Percentiles rank a stretch among this genome's conserved stretches.
Conservation (phyloP, 1,140 invertebrate genomes). For the Papilio xuthus region DNA sequence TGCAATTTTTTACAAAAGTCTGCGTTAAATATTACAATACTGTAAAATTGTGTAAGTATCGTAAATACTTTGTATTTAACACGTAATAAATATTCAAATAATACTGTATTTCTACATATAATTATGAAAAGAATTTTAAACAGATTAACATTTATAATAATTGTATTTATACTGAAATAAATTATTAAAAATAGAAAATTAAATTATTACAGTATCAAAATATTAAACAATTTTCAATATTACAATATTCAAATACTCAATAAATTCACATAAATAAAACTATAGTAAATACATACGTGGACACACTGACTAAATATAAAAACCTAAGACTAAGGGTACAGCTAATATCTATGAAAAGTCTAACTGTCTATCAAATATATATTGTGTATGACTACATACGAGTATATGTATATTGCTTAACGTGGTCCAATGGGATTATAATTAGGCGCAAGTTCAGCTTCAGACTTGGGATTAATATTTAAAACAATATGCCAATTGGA, state of each 20-base stretch:
- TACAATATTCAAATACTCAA: conserved; percentile 32
- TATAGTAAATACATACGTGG: conserved; percentile 47
- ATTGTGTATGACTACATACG: neutral
- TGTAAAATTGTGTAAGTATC: neutral
- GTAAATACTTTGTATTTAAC: neutral
- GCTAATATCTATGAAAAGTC: conserved; percentile 67
- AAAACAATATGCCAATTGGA: conserved; percentile 40
- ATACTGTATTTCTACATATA: neutral
- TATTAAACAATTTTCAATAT: neutral
- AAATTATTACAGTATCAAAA: conserved; percentile 6
- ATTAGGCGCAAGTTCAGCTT: conserved; percentile 64
- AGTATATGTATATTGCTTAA: conserved; percentile 76
- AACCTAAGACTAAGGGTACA: conserved; percentile 70
- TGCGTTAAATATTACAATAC: neutral
- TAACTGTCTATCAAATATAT: conserved; percentile 68
- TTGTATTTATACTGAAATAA: neutral
- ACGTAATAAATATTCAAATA: neutral
- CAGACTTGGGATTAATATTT: conserved; percentile 54
- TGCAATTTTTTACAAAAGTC: neutral
- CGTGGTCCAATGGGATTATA: conserved; percentile 76
- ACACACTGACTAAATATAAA: conserved; percentile 60
- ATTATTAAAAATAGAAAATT: neutral
- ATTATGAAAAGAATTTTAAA: neutral
- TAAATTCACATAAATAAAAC: conserved; percentile 47
- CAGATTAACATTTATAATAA: too few relatives aligned